Percentiles rank a stretch among this genome's conserved stretches.
Conservation (phyloP, 2,113 vertebrate genomes). For the Peromyscus leucopus region DNA sequence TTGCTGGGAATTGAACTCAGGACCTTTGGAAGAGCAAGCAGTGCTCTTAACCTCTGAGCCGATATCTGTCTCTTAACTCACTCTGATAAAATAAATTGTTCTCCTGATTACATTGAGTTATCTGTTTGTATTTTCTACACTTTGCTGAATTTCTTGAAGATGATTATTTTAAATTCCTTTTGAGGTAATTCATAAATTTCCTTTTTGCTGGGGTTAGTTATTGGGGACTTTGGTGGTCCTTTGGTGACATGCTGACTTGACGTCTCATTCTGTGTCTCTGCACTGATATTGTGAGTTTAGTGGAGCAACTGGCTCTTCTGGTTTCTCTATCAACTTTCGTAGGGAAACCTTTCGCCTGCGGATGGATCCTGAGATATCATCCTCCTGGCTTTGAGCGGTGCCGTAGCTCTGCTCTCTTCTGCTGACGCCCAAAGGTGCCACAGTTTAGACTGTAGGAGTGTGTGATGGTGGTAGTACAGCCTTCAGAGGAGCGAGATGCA, state of each 20-base stretch:
- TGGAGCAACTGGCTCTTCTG: neutral
- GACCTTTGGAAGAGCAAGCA: no score
- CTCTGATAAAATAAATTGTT: neutral
- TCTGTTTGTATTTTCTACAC: neutral
- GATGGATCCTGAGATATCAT: neutral
- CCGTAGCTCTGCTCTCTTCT: no score
- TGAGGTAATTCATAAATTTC: neutral
- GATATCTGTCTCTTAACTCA: neutral
- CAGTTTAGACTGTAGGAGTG: neutral
- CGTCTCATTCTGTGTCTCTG: neutral
- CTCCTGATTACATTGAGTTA: neutral
- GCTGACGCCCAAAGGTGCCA: neutral
- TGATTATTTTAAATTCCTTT: neutral
- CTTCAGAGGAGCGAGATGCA: neutral
- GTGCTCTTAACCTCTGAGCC: no score
- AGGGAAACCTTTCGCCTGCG: neutral
- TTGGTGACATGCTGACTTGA: neutral
- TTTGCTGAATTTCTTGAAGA: neutral
- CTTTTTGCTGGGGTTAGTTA: neutral
- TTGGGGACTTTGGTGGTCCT: no score
- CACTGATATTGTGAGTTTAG: neutral
- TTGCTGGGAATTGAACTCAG: no score
- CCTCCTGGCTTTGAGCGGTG: neutral
- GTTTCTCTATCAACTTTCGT: neutral
- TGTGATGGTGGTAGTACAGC: neutral